Percentiles rank a stretch among this genome's conserved stretches.
These are phyloP conservation scores for Hybos culiciformis DNA, from an alignment of 2,888 invertebrate genomes.

Conservation along the genomic window DNA sequence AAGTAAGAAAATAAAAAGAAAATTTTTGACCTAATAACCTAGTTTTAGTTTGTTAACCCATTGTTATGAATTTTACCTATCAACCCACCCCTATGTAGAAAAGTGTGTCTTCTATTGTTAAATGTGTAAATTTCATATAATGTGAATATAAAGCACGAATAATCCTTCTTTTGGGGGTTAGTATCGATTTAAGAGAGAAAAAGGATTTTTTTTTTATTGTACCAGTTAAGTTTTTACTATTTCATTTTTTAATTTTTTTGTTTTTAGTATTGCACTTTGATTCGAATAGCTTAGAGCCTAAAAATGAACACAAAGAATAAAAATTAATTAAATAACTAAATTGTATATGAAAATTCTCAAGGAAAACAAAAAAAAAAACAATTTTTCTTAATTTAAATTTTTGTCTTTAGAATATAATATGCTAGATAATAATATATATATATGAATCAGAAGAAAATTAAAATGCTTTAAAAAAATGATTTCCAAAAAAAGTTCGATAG, in stretches of 20 bases:
- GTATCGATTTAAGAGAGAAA: constrained; percentile 13
- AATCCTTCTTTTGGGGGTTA: not conserved
- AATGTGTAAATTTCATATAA: not conserved
- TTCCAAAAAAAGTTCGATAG: constrained; percentile 33
- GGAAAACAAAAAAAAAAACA: constrained; percentile 11
- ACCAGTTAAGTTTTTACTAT: not conserved
- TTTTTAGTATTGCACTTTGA: no score
- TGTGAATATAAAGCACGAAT: not conserved
- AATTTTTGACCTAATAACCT: constrained; percentile 30
- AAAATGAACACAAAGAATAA: not conserved
- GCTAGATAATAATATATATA: not conserved
- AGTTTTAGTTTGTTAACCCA: constrained; percentile 32
- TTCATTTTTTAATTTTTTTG: no score
- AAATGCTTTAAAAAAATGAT: constrained; percentile 20
- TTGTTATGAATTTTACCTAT: not conserved
- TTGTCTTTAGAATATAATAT: not conserved
- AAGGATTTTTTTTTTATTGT: constrained; percentile 8
- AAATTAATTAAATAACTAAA: not conserved
- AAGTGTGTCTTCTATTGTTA: not conserved
- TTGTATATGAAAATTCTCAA: not conserved
- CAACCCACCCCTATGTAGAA: not conserved
- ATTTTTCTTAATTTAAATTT: constrained; percentile 12
- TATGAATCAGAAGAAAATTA: not conserved
- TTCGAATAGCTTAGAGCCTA: constrained; percentile 1
- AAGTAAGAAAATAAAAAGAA: not conserved